Conservation (phyloP, 2,888 invertebrate genomes). For the Tenthredo notha region DNA sequence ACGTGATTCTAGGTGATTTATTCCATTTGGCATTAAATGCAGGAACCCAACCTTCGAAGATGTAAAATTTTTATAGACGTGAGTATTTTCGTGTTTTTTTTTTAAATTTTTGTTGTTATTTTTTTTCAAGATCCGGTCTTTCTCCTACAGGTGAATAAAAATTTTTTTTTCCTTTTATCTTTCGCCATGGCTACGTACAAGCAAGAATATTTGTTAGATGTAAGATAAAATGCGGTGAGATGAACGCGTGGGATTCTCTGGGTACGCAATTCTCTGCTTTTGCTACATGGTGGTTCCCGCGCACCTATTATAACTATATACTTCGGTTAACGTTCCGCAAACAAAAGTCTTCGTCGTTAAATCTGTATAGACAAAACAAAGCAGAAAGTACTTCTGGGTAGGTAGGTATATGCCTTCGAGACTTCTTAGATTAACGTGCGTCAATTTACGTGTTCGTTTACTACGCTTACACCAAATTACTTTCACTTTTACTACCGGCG, state of each 20-base stretch:
- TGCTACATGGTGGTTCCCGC: neutral
- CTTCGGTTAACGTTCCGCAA: neutral
- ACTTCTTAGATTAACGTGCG: constrained; percentile 28
- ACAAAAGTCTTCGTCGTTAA: neutral
- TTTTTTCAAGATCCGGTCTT: constrained; percentile 10
- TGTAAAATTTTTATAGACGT: constrained; percentile 27
- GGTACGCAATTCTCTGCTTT: neutral
- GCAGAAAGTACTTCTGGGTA: constrained; percentile 24
- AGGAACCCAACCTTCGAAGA: neutral
- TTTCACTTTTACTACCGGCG: constrained; percentile 73
- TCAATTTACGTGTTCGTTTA: constrained; percentile 70
- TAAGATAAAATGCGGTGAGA: constrained; percentile 16
- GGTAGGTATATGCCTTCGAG: neutral
- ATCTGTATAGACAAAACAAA: neutral
- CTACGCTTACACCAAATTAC: constrained; percentile 69
- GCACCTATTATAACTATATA: neutral
- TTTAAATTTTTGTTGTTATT: neutral
- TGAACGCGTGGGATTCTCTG: constrained; percentile 35
- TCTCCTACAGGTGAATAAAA: neutral
- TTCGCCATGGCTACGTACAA: neutral
- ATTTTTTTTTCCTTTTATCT: constrained; percentile 12
- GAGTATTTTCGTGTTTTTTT: neutral
- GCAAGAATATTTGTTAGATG: constrained; percentile 1
- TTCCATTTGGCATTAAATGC: neutral
- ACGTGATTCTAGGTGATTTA: neutral